phyloP scores from a whole-genome alignment of 2,888 invertebrate genomes.

The Galeruca laticollis region DNA sequence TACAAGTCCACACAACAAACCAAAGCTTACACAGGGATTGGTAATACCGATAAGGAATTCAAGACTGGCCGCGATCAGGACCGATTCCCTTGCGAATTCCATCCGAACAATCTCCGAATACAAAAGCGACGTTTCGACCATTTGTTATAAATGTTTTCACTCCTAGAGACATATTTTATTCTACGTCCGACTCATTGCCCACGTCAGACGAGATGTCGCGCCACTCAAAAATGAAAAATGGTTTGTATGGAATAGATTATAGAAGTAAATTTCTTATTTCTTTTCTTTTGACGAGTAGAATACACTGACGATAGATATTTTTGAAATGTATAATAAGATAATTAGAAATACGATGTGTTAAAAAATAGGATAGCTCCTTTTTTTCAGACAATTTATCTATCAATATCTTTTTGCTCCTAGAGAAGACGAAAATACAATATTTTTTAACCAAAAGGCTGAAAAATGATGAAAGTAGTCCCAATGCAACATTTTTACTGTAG shows the following conservation, averaged over 20 bases:
- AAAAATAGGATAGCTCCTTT: no score
- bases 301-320: background rate
- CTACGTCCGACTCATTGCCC: conserved; percentile 53
- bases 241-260: conserved; percentile 14
- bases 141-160: conserved; percentile 60
- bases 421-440: no score
- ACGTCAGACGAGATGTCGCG: conserved; percentile 48
- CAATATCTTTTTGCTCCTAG: no score
- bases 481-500: no score
- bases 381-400: no score
- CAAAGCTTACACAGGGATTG: conserved; percentile 57
- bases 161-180: conserved; percentile 54
- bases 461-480: no score
- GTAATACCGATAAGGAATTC: conserved; percentile 63
- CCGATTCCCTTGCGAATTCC: conserved; percentile 51
- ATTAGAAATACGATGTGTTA: no score
- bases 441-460: no score
- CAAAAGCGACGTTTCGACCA: conserved; percentile 58
- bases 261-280: background rate
- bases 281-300: background rate
- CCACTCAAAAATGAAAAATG: conserved; percentile 43
- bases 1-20: conserved; percentile 59
- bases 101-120: conserved; percentile 55
- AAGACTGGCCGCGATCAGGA: conserved; percentile 54
- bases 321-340: background rate